A percentile compares a stretch with the other conserved stretches of the same genome.
Conservation (phyloP, 1,140 invertebrate species). For the Drosophila equinoxialis region DNA sequence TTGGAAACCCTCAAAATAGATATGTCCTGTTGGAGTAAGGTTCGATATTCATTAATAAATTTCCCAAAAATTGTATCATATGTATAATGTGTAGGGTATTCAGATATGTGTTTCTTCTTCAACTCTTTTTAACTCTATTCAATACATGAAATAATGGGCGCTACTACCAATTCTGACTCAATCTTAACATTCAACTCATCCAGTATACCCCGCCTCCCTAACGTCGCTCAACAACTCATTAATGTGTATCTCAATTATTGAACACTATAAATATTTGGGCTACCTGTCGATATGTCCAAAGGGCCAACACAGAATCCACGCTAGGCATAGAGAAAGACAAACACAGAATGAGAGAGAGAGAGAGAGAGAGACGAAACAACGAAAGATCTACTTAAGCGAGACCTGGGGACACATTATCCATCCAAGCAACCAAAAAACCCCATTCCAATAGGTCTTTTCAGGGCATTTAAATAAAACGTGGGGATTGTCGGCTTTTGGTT, state of each 20-base stretch:
- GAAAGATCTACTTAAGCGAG: constrained; percentile 50
- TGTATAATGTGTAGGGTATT: constrained; percentile 11
- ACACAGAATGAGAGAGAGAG: neutral
- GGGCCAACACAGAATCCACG: constrained; percentile 13
- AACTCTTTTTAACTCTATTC: constrained; percentile 45
- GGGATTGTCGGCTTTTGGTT: constrained; percentile 54
- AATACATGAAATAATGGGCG: constrained; percentile 70
- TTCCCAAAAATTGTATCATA: no score
- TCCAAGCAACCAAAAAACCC: constrained; percentile 5
- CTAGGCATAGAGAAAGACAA: constrained; percentile 4
- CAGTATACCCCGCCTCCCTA: neutral
- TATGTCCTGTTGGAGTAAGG: no score
- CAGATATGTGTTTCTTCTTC: neutral
- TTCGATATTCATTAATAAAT: neutral
- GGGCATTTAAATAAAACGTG: constrained; percentile 68
- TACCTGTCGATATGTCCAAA: constrained; percentile 73
- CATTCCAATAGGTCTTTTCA: constrained; percentile 8
- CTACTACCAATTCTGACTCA: constrained; percentile 69
- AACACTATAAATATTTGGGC: constrained; percentile 81
- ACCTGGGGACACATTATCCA: constrained; percentile 39
- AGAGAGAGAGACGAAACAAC: neutral
- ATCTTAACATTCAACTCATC: constrained; percentile 26
- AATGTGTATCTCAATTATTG: constrained; percentile 81
- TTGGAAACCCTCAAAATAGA: no score
- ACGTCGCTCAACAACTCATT: constrained; percentile 53